A percentile compares a stretch with the other conserved stretches of the same genome.
phyloP scores from a whole-genome alignment of 2,113 vertebrate species.

The Lichenostomus cassidix region DNA sequence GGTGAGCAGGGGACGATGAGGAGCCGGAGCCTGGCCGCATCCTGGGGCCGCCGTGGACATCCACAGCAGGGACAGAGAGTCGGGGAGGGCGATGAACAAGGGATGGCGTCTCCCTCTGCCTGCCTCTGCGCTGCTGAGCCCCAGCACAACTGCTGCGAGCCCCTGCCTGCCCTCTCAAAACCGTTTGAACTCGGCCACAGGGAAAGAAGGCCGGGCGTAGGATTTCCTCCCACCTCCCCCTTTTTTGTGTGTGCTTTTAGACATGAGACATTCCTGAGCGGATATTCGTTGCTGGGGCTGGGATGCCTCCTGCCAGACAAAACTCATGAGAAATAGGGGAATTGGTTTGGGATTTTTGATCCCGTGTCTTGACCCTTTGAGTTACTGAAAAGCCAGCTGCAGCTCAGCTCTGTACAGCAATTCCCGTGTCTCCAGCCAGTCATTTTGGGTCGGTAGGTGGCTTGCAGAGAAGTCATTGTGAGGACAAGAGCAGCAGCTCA shows the following conservation, averaged over 20 bases:
- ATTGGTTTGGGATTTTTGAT: background rate
- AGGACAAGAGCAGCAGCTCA: background rate
- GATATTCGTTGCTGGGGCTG: background rate
- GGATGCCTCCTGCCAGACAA: background rate
- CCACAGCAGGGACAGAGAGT: background rate
- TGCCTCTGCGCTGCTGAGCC: background rate
- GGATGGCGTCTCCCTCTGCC: background rate
- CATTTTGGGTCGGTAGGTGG: background rate
- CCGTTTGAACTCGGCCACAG: background rate
- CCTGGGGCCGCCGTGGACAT: background rate
- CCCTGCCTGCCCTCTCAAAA: background rate
- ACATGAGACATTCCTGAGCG: constrained; percentile 4
- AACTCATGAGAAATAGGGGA: background rate
- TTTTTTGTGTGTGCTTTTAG: background rate
- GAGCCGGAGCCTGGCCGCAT: background rate
- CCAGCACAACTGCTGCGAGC: background rate
- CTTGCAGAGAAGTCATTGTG: background rate
- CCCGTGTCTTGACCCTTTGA: background rate
- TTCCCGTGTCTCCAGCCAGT: background rate
- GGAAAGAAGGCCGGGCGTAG: background rate
- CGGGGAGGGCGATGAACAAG: background rate
- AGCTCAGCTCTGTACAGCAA: background rate
- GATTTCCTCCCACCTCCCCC: background rate
- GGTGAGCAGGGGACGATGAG: background rate
- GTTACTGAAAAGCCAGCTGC: background rate